These are phyloP conservation scores for Parazoanthus darwini DNA, from an alignment of 92 coral and sea anemone species.

Conservation along the genomic window DNA sequence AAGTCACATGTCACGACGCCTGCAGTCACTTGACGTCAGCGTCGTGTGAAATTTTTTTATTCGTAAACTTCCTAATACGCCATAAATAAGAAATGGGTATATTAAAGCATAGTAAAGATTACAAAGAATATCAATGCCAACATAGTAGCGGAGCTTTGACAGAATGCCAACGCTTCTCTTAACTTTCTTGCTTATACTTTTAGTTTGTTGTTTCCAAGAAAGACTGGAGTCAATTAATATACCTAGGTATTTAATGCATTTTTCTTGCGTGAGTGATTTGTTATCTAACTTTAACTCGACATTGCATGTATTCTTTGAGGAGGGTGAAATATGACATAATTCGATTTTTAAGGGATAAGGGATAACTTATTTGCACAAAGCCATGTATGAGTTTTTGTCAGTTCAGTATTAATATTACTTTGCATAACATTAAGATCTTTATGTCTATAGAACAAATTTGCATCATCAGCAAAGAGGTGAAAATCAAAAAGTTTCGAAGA, in stretches of 20 bases:
- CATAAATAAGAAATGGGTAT: too few relatives aligned
- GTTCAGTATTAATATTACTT: not conserved
- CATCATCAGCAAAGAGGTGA: slow-evolving; percentile 39
- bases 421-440: not conserved
- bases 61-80: too few relatives aligned
- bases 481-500: slow-evolving; percentile 6
- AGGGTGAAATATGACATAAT: not conserved
- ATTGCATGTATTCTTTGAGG: not conserved
- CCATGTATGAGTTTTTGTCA: slow-evolving; percentile 4
- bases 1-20: too few relatives aligned
- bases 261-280: slow-evolving; percentile 5
- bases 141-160: too few relatives aligned
- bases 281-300: not conserved
- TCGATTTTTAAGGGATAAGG: not conserved
- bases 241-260: not conserved
- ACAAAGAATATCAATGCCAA: too few relatives aligned
- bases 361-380: not conserved
- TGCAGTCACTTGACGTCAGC: too few relatives aligned
- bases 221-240: not conserved
- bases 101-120: too few relatives aligned
- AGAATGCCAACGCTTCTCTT: too few relatives aligned
- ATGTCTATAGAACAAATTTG: slow-evolving; percentile 23
- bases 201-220: too few relatives aligned
- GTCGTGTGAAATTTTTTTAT: too few relatives aligned
- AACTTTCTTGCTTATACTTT: too few relatives aligned